Base-by-base conservation (phyloP, 64 coral and sea anemone species). In the Pocillopora verrucosa region DNA sequence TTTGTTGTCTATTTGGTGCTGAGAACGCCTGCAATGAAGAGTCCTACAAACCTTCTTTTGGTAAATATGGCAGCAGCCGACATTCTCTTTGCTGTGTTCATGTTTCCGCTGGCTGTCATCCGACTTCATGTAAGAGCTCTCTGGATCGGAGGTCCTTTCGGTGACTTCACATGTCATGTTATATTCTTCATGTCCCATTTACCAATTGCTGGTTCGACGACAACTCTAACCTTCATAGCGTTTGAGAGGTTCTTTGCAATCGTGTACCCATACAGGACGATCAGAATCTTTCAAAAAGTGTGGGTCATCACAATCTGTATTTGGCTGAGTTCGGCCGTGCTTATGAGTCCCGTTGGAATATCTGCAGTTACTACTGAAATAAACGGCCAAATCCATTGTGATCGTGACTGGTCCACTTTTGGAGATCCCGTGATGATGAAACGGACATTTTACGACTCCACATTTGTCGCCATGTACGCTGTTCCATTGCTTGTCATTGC, bases 401-500 rank as follows among this genome's bases (percentile, higher is more conserved):
- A 70, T 30, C 67, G 67, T n/a, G 20, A 70, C 67, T 70, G 67
- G 67, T 70, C 67, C 5, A n/a, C n/a, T 11, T 70, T 70, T 22
- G 67, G 67, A 70, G 67, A 70, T 70, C 67, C 67, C 22, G 5
- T 25, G 22, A 70, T n/a, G 9, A 20, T 24, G 25, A n/a, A 9
- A n/a, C 67, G 67, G 20, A 70, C 5, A 24, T 70, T 70, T 30
- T 88, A 88, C 36, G 15, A 61, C 10, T 13, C 74, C 74, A 25
- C 74, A 2, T 88, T 88, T 56, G 56, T 38, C 1, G 30, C 60
- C 22, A 88, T 75, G 16, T 88, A 74, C 34, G 86, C 65, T 14
- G 30, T 59, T 13, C 86, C 86, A 16, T 20, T 88, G 20, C 16
- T 59, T 9, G 16, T 88, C 13, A 88, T 88, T 69, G 36, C 86